Conservation (phyloP, 2,113 vertebrate species). For the Marcusenius ussheri region DNA sequence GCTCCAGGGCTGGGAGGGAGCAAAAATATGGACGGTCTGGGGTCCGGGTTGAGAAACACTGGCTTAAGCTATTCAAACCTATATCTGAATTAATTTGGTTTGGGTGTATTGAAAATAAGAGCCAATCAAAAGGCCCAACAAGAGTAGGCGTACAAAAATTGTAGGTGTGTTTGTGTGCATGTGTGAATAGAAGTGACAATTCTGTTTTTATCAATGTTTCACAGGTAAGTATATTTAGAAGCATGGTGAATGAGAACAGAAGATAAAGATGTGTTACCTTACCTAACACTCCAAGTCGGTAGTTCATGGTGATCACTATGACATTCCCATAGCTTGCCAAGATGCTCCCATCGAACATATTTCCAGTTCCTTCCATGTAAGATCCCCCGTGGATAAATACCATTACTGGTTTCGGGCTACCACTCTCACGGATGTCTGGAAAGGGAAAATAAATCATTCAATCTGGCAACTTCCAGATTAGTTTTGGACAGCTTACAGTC, state of each 20-base stretch:
- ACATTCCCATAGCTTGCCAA: conserved; percentile 99
- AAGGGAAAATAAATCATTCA: conserved; percentile 59
- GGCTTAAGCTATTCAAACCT: background rate
- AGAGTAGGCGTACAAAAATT: background rate
- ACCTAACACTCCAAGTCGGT: conserved; percentile 95
- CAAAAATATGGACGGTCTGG: background rate
- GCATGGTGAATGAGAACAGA: background rate
- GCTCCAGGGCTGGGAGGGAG: background rate
- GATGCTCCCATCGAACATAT: conserved; percentile 98
- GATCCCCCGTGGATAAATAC: conserved; percentile 98
- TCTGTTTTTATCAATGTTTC: conserved; percentile 18
- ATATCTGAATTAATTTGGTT: background rate
- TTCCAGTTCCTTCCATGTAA: conserved; percentile 99
- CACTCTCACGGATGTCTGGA: conserved; percentile 98
- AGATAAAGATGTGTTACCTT: conserved; percentile 52
- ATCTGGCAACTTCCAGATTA: conserved; percentile 42
- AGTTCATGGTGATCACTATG: conserved; percentile 98
- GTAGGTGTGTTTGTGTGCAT: background rate
- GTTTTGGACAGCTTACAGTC: conserved; percentile 27
- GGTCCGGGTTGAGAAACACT: background rate
- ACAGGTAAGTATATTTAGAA: background rate
- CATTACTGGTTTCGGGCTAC: conserved; percentile 98
- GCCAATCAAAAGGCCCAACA: background rate
- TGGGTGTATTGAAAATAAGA: background rate
- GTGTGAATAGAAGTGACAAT: conserved; percentile 32